Conservation (phyloP, 1,140 invertebrate genomes). For the Arion vulgaris region DNA sequence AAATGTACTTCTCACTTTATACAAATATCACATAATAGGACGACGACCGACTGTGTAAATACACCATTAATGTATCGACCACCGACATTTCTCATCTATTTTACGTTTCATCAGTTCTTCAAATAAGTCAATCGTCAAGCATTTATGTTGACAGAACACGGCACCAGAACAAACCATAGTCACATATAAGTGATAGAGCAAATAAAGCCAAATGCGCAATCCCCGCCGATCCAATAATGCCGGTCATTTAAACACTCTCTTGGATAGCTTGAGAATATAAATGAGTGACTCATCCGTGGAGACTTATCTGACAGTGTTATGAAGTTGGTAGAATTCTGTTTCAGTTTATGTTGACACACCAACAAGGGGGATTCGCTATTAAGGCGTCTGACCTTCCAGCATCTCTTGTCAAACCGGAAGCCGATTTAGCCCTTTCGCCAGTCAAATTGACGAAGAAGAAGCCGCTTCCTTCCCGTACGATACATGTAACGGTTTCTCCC, state of each 20-base stretch:
- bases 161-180: not conserved
- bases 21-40: no score
- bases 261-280: not conserved
- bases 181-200: not conserved
- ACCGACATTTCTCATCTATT: no score
- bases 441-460: not conserved
- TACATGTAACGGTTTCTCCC: not conserved
- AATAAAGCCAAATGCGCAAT: not conserved
- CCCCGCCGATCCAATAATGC: conserved; percentile 3
- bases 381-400: not conserved
- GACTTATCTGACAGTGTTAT: not conserved
- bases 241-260: not conserved
- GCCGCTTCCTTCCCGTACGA: not conserved
- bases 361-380: conserved; percentile 4
- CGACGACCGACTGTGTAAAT: no score
- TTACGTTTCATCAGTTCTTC: not conserved
- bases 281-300: conserved; percentile 2
- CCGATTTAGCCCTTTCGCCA: conserved; percentile 5
- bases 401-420: not conserved
- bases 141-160: not conserved
- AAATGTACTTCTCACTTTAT: no score
- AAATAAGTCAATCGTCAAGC: not conserved
- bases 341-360: not conserved
- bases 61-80: no score
- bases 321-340: not conserved